Evolutionary conservation across 2,888 invertebrate genomes (phyloP), one percentile per base, ranked within the genome.

Genomic region (Phyto melanocephala): DNA sequence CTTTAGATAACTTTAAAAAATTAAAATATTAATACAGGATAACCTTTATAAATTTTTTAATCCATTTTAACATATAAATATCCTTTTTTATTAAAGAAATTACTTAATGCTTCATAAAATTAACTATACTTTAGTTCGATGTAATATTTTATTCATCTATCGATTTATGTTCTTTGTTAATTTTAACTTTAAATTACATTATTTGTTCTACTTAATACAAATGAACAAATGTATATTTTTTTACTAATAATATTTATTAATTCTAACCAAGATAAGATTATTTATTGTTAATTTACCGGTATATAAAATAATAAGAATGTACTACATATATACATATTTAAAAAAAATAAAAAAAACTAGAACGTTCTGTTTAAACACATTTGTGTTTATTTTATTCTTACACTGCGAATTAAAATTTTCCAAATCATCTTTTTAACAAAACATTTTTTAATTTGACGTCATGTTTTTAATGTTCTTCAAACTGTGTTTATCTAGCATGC

Each of bases 261-360:
- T 8, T 42, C 24, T 0, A 60, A 15, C 24, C 24, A 62, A 42
- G 62, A 62, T 62, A 42, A 62, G 62, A 62, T 62, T 42, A n/a
- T 35, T 7, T 13, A 24, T 47, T 22, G 10, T 47, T 47, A 20
- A 22, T 45, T 7, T 17, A 7, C 45, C 15, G 15, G 17, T 15
- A 15, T 28, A 28, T 5, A 28, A 5, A 3, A 7, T 11, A 11
- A 5, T 11, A 11, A 37, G 10, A 37, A 37, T 11, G 2, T 11
- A 2, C 11, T 11, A 37, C 8, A 37, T 2, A 37, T 7, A 33
- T 33, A 7, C 33, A 37, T 10, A 37, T 37, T 2, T 11, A 2
- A 37, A 8, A 37, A 37, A 6, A 8, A 8, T 11, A 5, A 37
- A 37, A 37, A 47, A 52, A 52, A 52, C 52, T 52, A 52, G 52